Evolutionary conservation across 2,113 vertebrate genomes (phyloP).

Genomic region (Condylura cristata): DNA sequence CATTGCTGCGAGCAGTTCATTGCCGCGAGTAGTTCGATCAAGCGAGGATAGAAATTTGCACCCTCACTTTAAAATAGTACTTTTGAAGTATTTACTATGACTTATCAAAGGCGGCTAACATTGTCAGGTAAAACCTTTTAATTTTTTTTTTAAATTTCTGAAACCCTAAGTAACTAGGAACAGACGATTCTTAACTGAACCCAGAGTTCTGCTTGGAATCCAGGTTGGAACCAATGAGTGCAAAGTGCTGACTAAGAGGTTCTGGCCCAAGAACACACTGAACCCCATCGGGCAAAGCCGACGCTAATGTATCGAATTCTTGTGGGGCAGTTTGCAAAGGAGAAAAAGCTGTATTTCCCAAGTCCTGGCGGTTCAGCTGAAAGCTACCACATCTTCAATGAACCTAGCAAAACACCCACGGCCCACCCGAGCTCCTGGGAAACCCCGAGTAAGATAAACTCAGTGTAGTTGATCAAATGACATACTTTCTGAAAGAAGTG

Average conservation of each 20-base stretch:
- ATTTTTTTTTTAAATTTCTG: not conserved
- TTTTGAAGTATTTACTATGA: not conserved
- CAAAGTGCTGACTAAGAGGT: not conserved
- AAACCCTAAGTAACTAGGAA: not conserved
- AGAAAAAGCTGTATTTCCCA: slow-evolving; percentile 65
- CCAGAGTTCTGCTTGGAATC: not conserved
- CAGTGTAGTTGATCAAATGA: not conserved
- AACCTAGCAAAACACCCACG: slow-evolving; percentile 66
- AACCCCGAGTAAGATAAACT: not conserved
- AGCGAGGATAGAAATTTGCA: not conserved
- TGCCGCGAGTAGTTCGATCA: not conserved
- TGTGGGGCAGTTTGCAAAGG: slow-evolving; percentile 9
- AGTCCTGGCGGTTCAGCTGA: slow-evolving; percentile 40
- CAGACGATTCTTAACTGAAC: not conserved
- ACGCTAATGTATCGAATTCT: slow-evolving; percentile 44
- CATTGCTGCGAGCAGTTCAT: not conserved
- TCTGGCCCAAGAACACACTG: slow-evolving; percentile 1
- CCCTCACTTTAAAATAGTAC: not conserved
- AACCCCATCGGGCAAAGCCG: slow-evolving; percentile 69
- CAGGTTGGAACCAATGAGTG: not conserved
- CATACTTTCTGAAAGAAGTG: not conserved
- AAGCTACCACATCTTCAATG: slow-evolving; percentile 51
- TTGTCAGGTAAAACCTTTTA: not conserved
- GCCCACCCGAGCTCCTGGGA: slow-evolving; percentile 46
- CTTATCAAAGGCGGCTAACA: not conserved